A percentile compares a stretch with the other conserved stretches of the same genome.
Evolutionary conservation across 2,797 vertebrate genomes (phyloP).

Genomic region (Oceanodroma leucorhoa): DNA sequence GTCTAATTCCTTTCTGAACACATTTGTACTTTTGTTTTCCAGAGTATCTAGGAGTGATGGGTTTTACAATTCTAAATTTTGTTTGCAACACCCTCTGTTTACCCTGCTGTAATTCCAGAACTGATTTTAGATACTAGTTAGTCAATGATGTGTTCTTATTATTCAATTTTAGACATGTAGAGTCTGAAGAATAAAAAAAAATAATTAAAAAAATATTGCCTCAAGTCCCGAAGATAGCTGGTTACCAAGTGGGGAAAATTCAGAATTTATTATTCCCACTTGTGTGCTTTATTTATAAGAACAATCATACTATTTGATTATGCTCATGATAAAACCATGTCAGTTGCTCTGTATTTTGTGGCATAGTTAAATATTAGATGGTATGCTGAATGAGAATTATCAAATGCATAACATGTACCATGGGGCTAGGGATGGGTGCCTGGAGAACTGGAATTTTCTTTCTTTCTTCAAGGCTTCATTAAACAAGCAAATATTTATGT

Average conservation of each 20-base stretch:
- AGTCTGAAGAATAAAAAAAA: not conserved
- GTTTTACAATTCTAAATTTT: not conserved
- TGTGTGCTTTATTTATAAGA: not conserved
- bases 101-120: not conserved
- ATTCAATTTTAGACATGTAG: not conserved
- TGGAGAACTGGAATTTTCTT: not conserved
- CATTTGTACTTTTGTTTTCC: not conserved
- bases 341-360: not conserved
- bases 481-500: conserved; percentile 61
- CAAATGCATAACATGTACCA: not conserved
- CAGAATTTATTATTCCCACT: not conserved
- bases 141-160: not conserved
- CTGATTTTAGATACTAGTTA: not conserved
- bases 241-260: not conserved
- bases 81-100: not conserved
- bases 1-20: not conserved
- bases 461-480: not conserved
- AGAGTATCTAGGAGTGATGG: not conserved
- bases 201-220: no score
- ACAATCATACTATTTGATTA: not conserved
- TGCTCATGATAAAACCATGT: not conserved
- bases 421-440: not conserved
- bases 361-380: not conserved
- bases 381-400: not conserved
- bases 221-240: not conserved